phyloP scores from a whole-genome alignment of 2,797 vertebrate species.

The Mormyrops attenuatus region DNA sequence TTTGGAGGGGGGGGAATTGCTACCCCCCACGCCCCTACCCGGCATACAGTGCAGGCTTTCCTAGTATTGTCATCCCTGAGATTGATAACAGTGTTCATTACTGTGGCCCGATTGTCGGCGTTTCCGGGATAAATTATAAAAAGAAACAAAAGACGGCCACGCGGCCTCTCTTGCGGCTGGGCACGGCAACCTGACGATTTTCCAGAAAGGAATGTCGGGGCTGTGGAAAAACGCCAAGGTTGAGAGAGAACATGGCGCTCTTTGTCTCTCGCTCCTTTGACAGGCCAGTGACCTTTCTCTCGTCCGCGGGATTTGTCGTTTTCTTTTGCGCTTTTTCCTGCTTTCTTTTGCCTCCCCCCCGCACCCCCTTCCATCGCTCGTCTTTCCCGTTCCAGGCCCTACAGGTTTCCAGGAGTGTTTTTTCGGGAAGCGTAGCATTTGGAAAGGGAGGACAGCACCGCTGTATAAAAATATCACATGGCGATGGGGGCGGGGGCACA shows the following conservation, averaged over 20 bases:
- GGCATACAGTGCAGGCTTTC: conserved; percentile 81
- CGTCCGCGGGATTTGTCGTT: not conserved
- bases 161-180: conserved; percentile 70
- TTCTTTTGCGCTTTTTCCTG: not conserved
- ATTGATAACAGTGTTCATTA: conserved; percentile 85
- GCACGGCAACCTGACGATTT: conserved; percentile 33
- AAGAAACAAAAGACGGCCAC: conserved; percentile 83
- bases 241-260: conserved; percentile 3
- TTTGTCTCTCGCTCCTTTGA: conserved; percentile 1
- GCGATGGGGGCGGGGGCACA: conserved; percentile 25
- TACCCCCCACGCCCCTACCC: conserved; percentile 42
- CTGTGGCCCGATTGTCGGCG: conserved; percentile 83
- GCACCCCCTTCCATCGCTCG: not conserved
- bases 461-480: conserved; percentile 19
- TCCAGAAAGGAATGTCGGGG: conserved; percentile 18
- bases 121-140: conserved; percentile 96
- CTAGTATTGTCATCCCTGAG: conserved; percentile 87
- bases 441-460: not conserved
- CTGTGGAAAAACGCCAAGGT: not conserved
- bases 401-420: not conserved
- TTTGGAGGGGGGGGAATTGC: conserved; percentile 56
- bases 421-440: not conserved
- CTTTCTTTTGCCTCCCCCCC: not conserved
- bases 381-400: not conserved
- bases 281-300: not conserved